Percentiles rank a stretch among this genome's conserved stretches.
Conservation (phyloP, 1,140 invertebrate species). For the Lepidurus packardi region DNA sequence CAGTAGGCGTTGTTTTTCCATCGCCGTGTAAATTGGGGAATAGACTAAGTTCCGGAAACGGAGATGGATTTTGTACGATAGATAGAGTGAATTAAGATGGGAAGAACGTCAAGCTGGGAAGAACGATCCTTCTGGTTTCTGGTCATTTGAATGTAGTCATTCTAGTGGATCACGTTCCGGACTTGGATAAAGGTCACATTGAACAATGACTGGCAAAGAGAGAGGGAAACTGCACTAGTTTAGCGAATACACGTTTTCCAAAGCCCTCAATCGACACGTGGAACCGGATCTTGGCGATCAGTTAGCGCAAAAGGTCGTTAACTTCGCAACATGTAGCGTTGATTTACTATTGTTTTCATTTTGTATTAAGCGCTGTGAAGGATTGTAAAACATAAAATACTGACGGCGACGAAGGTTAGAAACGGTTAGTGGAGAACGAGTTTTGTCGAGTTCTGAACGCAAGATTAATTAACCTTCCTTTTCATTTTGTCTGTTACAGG, state of each 20-base stretch:
- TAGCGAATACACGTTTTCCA: background rate
- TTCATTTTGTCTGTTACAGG: background rate
- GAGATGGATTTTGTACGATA: no score
- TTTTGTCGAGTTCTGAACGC: background rate
- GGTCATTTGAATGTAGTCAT: background rate
- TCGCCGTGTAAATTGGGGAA: no score
- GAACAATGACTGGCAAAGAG: background rate
- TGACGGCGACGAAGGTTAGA: no score
- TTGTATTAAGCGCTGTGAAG: no score
- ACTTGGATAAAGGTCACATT: background rate
- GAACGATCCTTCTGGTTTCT: background rate
- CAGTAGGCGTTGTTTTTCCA: no score
- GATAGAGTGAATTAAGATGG: background rate
- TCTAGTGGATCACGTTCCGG: background rate
- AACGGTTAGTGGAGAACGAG: no score
- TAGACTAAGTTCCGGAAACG: no score
- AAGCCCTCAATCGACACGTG: background rate
- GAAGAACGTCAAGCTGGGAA: background rate
- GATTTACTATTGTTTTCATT: no score
- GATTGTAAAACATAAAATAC: no score
- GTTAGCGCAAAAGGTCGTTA: background rate
- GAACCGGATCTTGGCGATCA: background rate
- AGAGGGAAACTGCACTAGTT: background rate
- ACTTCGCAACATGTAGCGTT: background rate
- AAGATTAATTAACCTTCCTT: background rate